Evolutionary conservation across 2,113 vertebrate genomes (phyloP).

Genomic region (Cisticola juncidis): DNA sequence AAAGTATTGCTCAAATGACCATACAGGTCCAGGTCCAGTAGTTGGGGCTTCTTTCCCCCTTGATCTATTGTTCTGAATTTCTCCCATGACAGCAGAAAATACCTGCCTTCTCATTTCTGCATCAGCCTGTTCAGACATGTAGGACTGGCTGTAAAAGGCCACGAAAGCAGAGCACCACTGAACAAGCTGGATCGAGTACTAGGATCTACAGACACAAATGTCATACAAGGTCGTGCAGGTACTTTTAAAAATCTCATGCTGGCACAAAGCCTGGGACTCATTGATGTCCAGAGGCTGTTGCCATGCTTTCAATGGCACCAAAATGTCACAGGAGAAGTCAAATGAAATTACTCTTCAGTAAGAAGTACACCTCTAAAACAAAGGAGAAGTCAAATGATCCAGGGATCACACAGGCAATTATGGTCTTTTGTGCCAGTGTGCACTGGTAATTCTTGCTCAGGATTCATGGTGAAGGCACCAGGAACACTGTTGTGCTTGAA

Average conservation of each 20-base stretch:
- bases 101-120: neutral
- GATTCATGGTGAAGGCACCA: neutral
- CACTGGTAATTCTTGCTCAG: neutral
- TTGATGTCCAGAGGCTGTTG: neutral
- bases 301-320: neutral
- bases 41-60: rapidly evolving
- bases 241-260: neutral
- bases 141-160: neutral
- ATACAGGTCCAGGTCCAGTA: neutral
- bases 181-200: neutral
- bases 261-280: neutral
- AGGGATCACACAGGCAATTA: neutral
- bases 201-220: neutral
- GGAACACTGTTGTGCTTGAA: neutral
- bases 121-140: rapidly evolving
- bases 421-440: neutral
- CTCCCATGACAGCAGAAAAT: neutral
- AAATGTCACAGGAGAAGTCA: neutral
- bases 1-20: neutral
- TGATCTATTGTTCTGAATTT: neutral
- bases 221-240: neutral
- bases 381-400: neutral
- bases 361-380: neutral
- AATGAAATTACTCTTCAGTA: neutral
- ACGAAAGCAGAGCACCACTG: rapidly evolving